Evolutionary conservation across 2,888 invertebrate genomes (phyloP).

Genomic region (Drosophila eohydei): DNA sequence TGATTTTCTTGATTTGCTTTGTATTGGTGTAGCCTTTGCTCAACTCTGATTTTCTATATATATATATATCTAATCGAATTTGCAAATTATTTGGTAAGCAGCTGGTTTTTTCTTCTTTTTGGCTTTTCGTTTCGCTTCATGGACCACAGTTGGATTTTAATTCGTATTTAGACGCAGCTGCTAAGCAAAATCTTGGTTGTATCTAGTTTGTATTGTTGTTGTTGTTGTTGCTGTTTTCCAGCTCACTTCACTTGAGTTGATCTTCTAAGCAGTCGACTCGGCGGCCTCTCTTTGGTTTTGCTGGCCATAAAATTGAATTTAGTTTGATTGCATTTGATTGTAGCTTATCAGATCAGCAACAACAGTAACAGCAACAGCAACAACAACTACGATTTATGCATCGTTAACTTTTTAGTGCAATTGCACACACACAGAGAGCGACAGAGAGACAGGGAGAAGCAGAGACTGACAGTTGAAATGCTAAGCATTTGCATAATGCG

Average conservation of each 20-base stretch:
- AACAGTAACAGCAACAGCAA: too few species aligned
- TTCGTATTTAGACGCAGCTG: constrained; percentile 68
- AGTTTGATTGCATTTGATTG: constrained; percentile 81
- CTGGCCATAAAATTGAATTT: constrained; percentile 74
- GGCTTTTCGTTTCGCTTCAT: constrained; percentile 35
- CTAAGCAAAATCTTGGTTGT: constrained; percentile 47
- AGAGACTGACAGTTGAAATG: constrained; percentile 30
- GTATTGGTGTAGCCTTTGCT: neutral
- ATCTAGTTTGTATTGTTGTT: neutral
- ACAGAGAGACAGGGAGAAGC: too few species aligned
- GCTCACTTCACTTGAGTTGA: constrained; percentile 71
- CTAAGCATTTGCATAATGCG: constrained; percentile 69
- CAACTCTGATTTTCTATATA: constrained; percentile 8
- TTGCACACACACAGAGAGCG: too few species aligned
- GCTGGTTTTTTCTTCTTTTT: constrained; percentile 26
- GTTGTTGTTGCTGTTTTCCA: constrained; percentile 53
- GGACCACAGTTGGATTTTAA: constrained; percentile 57
- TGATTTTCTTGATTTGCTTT: constrained; percentile 20
- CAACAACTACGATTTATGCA: constrained; percentile 65
- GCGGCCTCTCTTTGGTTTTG: constrained; percentile 49
- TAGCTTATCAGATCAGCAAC: constrained; percentile 72
- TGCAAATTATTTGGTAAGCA: constrained; percentile 63
- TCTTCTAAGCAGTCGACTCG: constrained; percentile 48
- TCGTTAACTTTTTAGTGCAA: constrained; percentile 72
- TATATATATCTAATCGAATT: constrained; percentile 66